Base-by-base conservation (phyloP, 2,888 invertebrate genomes). In the Scaptomyza polygonia region DNA sequence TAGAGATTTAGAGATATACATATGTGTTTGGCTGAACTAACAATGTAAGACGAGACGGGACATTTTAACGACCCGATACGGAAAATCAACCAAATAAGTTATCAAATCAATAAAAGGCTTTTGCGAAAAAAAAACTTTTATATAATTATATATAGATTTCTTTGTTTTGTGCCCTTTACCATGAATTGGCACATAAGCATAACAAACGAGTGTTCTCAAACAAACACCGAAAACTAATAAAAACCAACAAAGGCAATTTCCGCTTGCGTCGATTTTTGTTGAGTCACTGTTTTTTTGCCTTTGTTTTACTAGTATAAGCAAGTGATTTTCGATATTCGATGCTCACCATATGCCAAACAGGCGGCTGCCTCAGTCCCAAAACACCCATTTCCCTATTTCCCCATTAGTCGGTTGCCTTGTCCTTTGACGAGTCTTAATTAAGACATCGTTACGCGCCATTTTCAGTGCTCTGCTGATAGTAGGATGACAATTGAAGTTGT, bases 371-470 rank as follows among this genome's bases (percentile, higher is more conserved):
- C 52, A n/a, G n/a, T n/a, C n/a, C n/a, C n/a, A n/a, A n/a, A n/a
- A n/a, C n/a, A n/a, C n/a, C n/a, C n/a, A n/a, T 8, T 12, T 8
- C 5, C 25, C 14, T 0, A 16, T 14, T 30, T 18, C 27, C 30
- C 11, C 18, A 11, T 32, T 27, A 5, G 2, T 16, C 11, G 12
- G n/a, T 16, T 32, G 11, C 30, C 21, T 40, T 45, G 64, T 52
- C 56, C 74, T 68, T 63, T 71, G 84, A 55, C 53, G 64, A 47
- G 39, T 54, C 77, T 77, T 81, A 81, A 81, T 81, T 81, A 81
- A 86, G 67, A 70, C 71, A 83, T 70, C 84, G 74, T 81, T 81
- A 86, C 86, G 56, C 49, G 86, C 71, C 69, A 59, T 79, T 81
- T 86, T 75, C 65, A 59, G 49, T 57, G 72, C 57, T 48, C 62